Base-by-base conservation (phyloP, 1,140 invertebrate species). In the Magallana gigas region DNA sequence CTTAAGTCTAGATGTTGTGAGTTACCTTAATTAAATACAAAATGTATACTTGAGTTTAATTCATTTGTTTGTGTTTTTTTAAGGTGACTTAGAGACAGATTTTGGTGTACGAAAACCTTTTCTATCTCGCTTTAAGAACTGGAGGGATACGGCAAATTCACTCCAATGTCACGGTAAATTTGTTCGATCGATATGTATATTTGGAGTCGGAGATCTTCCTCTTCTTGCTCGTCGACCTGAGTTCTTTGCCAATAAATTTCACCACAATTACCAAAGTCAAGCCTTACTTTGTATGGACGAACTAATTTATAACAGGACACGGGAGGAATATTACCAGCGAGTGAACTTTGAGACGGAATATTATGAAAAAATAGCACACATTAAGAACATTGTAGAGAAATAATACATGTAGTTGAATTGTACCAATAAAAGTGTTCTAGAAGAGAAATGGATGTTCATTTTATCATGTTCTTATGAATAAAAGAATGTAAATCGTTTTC, bases 191-290 rank as follows among this genome's bases (percentile, higher is more conserved):
- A 91, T 94, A 18, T 94, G 94, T 87, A 90, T 94, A 9, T 90
- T 93, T 64, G 92, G 91, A 12, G 86, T 93, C 56, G 92, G 91
- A 36, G 93, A 94, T 87, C 87, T 94, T 1, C 89, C 90, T 6
- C 36, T 76, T 48, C 86, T 93, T 14, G 88, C 85, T 11, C 85
- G 57, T n/a, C 84, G 90, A 64, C 84, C 80, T n/a, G 93, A 92
- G 84, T 60, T 93, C 56, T 93, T 93, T 68, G 93, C 87, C 8
- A 93, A 93, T 83, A 93, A 93, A 85, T 92, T 93, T 84, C 87
- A 90, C 83, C 14, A 80, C 4, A 57, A 90, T n/a, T 91, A 85
- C 84, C 84, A 94, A 76, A 90, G 89, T 2, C 29, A 91, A 12
- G 89, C 90, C 1, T 85, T 91, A 6, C 84, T 91, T 57, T 94